phyloP scores from a whole-genome alignment of 2,113 vertebrate species.

The Tachysurus vachellii region DNA sequence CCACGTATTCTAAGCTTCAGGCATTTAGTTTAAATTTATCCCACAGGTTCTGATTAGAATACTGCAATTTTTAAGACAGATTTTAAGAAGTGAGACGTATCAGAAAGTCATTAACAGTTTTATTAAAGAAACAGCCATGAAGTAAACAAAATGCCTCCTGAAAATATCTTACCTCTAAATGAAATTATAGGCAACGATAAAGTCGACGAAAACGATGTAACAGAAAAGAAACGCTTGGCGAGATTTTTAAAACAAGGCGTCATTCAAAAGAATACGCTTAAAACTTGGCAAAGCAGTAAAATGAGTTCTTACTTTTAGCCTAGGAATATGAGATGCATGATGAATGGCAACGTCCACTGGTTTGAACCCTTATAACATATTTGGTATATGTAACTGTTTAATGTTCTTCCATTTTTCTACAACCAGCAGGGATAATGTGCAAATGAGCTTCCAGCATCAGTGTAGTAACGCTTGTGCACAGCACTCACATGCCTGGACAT shows the following conservation, averaged over 20 bases:
- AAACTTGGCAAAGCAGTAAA: background rate
- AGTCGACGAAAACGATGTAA: background rate
- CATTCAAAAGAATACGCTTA: background rate
- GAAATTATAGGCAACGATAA: background rate
- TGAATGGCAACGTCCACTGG: background rate
- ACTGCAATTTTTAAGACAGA: background rate
- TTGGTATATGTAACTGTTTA: background rate
- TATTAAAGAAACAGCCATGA: background rate
- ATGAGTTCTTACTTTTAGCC: background rate
- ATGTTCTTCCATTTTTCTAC: background rate
- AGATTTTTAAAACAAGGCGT: background rate
- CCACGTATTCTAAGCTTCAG: background rate
- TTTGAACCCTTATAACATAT: background rate
- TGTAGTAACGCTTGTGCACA: background rate
- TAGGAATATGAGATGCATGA: background rate
- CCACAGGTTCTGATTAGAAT: background rate
- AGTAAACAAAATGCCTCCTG: background rate
- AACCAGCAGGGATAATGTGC: background rate
- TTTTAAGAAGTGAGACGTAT: background rate
- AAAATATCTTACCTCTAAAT: background rate
- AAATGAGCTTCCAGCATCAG: conserved; percentile 20
- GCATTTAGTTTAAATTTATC: background rate
- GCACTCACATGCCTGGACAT: conserved; percentile 11
- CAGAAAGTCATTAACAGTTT: background rate
- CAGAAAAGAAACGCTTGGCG: background rate